phyloP scores from a whole-genome alignment of 1,140 invertebrate genomes.

The Drosophila elegans region DNA sequence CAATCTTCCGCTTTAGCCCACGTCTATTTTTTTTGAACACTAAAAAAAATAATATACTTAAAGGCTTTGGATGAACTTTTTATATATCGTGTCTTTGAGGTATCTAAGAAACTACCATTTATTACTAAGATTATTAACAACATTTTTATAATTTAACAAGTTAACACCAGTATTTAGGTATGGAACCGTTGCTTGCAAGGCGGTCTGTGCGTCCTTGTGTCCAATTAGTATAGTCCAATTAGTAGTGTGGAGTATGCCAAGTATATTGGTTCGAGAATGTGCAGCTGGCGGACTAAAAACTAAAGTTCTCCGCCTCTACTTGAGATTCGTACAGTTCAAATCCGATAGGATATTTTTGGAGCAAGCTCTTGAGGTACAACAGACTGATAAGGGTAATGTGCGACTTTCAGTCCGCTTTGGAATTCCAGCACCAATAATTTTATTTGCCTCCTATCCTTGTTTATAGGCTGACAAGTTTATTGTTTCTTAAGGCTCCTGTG shows the following conservation, averaged over 20 bases:
- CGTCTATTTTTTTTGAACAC: too few species aligned
- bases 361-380: conserved; percentile 8
- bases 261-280: conserved; percentile 8
- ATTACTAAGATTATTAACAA: too few species aligned
- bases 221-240: conserved; percentile 73
- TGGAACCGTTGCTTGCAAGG: conserved; percentile 25
- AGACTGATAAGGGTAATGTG: conserved; percentile 15
- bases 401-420: conserved; percentile 6
- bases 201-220: conserved; percentile 26
- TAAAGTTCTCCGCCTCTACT: conserved; percentile 7
- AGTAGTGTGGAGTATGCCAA: conserved; percentile 29
- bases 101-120: too few species aligned
- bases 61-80: too few species aligned
- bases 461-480: conserved; percentile 44
- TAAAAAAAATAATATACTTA: too few species aligned
- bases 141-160: too few species aligned
- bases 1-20: too few species aligned
- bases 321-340: conserved; percentile 23
- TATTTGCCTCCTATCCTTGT: conserved; percentile 39
- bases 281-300: conserved; percentile 1
- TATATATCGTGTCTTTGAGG: too few species aligned
- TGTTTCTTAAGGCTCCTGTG: conserved; percentile 15
- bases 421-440: conserved; percentile 10
- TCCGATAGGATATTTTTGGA: conserved; percentile 30
- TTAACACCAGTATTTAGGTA: conserved; percentile 41